Evolutionary conservation across 2,888 invertebrate species (phyloP), one percentile per base, ranked within the genome.

Genomic region (Hydrotaea diabolus): DNA sequence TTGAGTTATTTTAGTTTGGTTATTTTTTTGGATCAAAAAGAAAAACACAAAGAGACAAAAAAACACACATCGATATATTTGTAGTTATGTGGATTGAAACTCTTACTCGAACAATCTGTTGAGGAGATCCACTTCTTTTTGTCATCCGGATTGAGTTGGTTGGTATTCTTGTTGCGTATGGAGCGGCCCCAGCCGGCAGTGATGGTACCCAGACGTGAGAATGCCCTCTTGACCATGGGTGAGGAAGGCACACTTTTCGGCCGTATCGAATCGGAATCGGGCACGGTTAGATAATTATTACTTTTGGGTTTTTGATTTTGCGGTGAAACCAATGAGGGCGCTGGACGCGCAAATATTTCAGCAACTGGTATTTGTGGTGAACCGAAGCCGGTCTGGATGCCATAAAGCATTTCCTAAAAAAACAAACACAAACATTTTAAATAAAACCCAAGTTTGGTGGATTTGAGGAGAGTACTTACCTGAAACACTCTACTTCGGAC

Each of bases 391-490:
- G 97, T 96, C 91, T 97, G 97, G 89, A 98, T 98, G 80, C 98
- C 98, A 91, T 98, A 98, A 72, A 98, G 93, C 97, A 98, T 98
- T 93, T 98, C 98, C 94, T 98, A 91, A 96, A 97, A n/a, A 97
- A 96, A 39, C 19, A 64, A 46, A 7, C 31, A 64, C 39, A 64
- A 62, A 73, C 9, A 31, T 23, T 19, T 82, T 23, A 36, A 77
- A n/a, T 19, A 21, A 9, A 62, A 21, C 31, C 23, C 36, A 26
- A 2, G 31, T 31, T 31, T 4, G 31, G 2, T 7, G 31, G 2
- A 31, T 17, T n/a, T 13, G 13, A 11, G 3, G 19, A 59, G n/a
- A n/a, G 31, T 31, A 82, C 80, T 87, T 78, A 91, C 92, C 88
- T 92, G 91, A 90, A 93, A 92, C 88, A 96, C 96, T 39, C 96